phyloP scores from a whole-genome alignment of 2,888 invertebrate species.

The Fabriciana adippe region DNA sequence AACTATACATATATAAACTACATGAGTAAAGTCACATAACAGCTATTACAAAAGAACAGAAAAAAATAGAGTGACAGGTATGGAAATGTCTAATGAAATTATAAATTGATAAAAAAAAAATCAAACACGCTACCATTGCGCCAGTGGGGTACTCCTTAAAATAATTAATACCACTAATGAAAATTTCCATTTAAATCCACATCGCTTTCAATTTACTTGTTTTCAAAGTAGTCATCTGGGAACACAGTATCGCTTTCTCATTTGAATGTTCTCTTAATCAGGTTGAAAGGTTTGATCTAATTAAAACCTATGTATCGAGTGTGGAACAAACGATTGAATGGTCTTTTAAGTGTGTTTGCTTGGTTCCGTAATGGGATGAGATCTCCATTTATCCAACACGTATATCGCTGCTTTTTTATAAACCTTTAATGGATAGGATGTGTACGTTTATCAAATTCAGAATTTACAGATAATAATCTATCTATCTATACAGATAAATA shows the following conservation, averaged over 20 bases:
- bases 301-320: conserved; percentile 28
- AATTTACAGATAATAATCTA: no score
- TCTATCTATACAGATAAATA: no score
- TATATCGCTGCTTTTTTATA: neutral
- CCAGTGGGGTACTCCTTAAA: neutral
- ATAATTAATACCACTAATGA: no score
- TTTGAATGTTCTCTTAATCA: conserved; percentile 34
- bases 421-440: neutral
- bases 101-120: no score
- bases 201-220: conserved; percentile 20
- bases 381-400: conserved; percentile 2
- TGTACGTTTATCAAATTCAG: no score
- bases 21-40: no score
- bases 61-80: no score
- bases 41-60: no score
- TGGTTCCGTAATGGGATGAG: conserved; percentile 23
- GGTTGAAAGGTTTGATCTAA: conserved; percentile 36
- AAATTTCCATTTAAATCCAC: conserved; percentile 4
- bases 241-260: conserved; percentile 24
- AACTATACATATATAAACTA: no score
- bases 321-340: conserved; percentile 26
- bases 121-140: neutral
- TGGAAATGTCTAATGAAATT: neutral
- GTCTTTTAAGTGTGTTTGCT: conserved; percentile 25
- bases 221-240: conserved; percentile 23